Evolutionary conservation across 2,888 invertebrate species (phyloP).

Genomic region (Erannis defoliaria): DNA sequence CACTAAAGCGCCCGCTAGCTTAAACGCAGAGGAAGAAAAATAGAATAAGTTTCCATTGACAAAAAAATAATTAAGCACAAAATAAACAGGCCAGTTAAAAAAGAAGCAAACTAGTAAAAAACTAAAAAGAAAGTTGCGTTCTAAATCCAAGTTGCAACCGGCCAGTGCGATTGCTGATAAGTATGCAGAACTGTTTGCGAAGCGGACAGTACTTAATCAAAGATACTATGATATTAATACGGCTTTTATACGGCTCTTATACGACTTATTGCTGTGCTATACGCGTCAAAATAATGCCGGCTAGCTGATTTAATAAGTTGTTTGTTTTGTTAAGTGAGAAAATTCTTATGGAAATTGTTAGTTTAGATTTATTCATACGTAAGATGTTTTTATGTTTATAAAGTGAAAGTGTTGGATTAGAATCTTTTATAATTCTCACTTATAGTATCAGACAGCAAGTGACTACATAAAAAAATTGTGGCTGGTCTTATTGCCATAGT

Average conservation of each 20-base stretch:
- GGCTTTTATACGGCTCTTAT: constrained; percentile 7
- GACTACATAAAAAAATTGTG: too few relatives aligned
- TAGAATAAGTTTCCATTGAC: too few relatives aligned
- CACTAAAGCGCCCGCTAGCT: too few relatives aligned
- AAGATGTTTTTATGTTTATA: not conserved
- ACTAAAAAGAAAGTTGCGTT: constrained; percentile 32
- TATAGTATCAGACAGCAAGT: too few relatives aligned
- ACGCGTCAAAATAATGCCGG: constrained; percentile 32
- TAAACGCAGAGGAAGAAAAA: too few relatives aligned
- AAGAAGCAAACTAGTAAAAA: constrained; percentile 20
- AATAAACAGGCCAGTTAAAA: too few relatives aligned
- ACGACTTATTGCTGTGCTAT: constrained; percentile 35
- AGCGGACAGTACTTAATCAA: constrained; percentile 51
- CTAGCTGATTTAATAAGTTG: constrained; percentile 23
- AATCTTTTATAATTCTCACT: too few relatives aligned
- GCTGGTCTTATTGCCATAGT: too few relatives aligned
- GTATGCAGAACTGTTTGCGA: constrained; percentile 56
- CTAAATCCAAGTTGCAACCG: constrained; percentile 39
- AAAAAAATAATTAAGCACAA: too few relatives aligned
- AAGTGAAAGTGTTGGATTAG: not conserved
- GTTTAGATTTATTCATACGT: not conserved
- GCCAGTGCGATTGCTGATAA: constrained; percentile 47
- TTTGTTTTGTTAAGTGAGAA: constrained; percentile 31
- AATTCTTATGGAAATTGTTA: constrained; percentile 26
- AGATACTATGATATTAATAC: constrained; percentile 41